phyloP scores from a whole-genome alignment of 2,113 vertebrate species.

The Dicrurus megarhynchus region DNA sequence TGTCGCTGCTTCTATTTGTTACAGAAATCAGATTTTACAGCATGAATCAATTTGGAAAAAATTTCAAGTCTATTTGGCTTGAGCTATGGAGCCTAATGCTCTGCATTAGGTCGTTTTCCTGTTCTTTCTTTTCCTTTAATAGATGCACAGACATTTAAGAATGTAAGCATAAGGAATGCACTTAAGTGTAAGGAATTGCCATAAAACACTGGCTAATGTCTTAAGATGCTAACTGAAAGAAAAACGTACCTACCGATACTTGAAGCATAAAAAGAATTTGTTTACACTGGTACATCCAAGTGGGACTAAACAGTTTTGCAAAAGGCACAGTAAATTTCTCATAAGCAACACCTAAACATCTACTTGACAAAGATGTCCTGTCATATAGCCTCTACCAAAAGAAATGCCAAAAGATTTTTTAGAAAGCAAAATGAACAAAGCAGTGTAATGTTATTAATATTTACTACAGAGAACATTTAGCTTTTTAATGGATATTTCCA shows the following conservation, averaged over 20 bases:
- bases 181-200: background rate
- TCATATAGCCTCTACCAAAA: background rate
- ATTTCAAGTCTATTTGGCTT: background rate
- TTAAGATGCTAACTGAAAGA: background rate
- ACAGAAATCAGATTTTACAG: background rate
- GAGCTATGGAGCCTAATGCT: background rate
- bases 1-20: background rate
- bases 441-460: background rate
- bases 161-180: background rate
- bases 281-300: background rate
- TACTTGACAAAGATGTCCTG: background rate
- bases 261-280: background rate
- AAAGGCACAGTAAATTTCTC: background rate
- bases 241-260: background rate
- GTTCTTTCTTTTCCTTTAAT: background rate
- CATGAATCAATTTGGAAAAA: background rate
- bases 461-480: background rate
- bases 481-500: background rate
- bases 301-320: background rate
- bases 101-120: background rate
- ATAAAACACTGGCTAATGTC: background rate
- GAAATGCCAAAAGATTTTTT: background rate
- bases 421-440: background rate
- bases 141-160: background rate
- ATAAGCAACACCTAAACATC: background rate